Base-by-base conservation (phyloP, 2,888 invertebrate genomes). In the Trachelus stipa region DNA sequence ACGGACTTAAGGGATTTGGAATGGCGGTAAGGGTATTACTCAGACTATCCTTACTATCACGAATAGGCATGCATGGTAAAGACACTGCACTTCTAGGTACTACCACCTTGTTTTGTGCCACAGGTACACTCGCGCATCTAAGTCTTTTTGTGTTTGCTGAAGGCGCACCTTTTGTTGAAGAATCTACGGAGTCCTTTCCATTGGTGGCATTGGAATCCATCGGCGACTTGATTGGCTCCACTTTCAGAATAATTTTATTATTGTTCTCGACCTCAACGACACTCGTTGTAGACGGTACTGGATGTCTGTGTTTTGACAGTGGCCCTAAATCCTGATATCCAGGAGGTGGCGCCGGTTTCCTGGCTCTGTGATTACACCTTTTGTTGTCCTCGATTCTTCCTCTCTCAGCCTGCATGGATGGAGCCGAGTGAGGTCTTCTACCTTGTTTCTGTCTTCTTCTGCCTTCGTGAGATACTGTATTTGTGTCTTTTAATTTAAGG, bases 61-160 rank as follows among this genome's bases (percentile, higher is more conserved):
- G 87, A 4, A 88, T 86, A 31, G 91, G 91, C 91, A 91, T 91
- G 77, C 91, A 91, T 4, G 91, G 91, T 76, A 91, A 82, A 3
- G 91, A 91, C 6, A 91, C 89, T 0, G 91, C 91, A 79, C 91
- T 91, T 0, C 91, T 85, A 0, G 91, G 91, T 23, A 91, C 91
- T 4, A 88, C 85, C 31, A 89, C 80, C 78, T 91, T 91, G 80
- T 89, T 90, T 77, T 91, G 88, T 15, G 89, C 87, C 9, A 91
- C 90, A 1, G 91, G 91, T 34, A 91, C 90, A 77, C 91, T 91
- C 40, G 91, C 91, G 81, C 91, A 91, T 78, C 91, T 86, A 78
- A 90, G 84, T 83, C 90, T 88, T 79, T 90, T 90, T 34, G 86
- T 86, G 78, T 84, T 87, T 11, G 85, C 82, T 73, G 85, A 81